Percentiles rank a stretch among this genome's conserved stretches.
These are phyloP conservation scores for Selene dorsalis DNA, from an alignment of 2,797 vertebrate species.

Conservation along the genomic window DNA sequence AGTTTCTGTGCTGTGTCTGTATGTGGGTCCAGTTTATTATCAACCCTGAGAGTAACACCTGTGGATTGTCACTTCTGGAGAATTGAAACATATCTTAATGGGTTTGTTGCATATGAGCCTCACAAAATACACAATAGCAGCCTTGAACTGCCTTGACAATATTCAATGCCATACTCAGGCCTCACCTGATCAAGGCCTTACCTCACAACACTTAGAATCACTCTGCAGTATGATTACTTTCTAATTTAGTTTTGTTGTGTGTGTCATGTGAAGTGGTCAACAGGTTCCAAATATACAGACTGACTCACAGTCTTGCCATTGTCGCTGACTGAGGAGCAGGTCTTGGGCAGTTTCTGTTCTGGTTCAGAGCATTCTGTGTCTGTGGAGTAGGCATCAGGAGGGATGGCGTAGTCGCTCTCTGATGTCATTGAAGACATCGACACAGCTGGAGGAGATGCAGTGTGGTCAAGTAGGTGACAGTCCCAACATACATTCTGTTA, in stretches of 20 bases:
- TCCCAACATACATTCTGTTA: background rate
- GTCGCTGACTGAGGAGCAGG: slow-evolving; percentile 89
- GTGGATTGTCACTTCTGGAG: background rate
- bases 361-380: slow-evolving; percentile 94
- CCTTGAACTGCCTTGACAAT: background rate
- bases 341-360: slow-evolving; percentile 95
- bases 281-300: background rate
- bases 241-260: background rate
- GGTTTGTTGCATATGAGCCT: background rate
- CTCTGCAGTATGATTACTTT: background rate
- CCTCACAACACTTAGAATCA: background rate
- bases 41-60: background rate
- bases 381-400: slow-evolving; percentile 95
- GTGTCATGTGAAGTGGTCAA: background rate
- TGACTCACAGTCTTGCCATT: slow-evolving; percentile 91
- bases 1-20: no score
- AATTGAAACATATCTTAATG: background rate
- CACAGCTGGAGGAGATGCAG: slow-evolving; percentile 84
- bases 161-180: background rate
- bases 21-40: no score
- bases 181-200: background rate
- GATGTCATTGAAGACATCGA: slow-evolving; percentile 95
- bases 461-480: background rate
- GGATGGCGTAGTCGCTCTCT: slow-evolving; percentile 97
- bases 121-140: background rate